Conservation (phyloP, 2,888 invertebrate species). For the Linnaemya vulpina region DNA sequence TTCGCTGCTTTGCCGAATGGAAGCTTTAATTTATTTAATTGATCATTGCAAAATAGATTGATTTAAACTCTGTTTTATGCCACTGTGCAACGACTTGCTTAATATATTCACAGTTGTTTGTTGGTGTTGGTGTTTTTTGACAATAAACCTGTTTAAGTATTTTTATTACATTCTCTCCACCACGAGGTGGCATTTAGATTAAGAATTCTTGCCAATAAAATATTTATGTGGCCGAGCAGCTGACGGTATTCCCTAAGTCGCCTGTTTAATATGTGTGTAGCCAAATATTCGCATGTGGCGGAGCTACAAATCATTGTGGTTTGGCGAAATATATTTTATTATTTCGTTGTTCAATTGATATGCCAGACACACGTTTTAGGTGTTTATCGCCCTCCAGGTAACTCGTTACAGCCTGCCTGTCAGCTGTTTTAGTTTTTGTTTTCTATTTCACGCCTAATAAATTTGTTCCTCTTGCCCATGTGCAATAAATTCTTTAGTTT, state of each 20-base stretch:
- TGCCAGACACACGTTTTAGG: constrained; percentile 34
- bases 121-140: too few relatives aligned
- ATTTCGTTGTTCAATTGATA: constrained; percentile 14
- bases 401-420: background rate
- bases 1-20: too few relatives aligned
- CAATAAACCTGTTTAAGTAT: too few relatives aligned
- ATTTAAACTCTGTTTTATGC: too few relatives aligned
- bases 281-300: constrained; percentile 30
- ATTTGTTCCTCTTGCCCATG: background rate
- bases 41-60: too few relatives aligned
- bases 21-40: too few relatives aligned
- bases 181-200: background rate
- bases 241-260: background rate
- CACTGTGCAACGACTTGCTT: too few relatives aligned
- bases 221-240: background rate
- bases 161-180: background rate
- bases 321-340: constrained; percentile 34
- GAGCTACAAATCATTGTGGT: constrained; percentile 9
- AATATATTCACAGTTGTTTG: too few relatives aligned
- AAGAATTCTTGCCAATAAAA: background rate
- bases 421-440: background rate
- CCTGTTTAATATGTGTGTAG: background rate
- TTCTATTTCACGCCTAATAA: background rate
- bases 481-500: background rate
- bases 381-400: background rate